Conservation (phyloP, 2,888 invertebrate genomes). For the Tuberolachnus salignus region DNA sequence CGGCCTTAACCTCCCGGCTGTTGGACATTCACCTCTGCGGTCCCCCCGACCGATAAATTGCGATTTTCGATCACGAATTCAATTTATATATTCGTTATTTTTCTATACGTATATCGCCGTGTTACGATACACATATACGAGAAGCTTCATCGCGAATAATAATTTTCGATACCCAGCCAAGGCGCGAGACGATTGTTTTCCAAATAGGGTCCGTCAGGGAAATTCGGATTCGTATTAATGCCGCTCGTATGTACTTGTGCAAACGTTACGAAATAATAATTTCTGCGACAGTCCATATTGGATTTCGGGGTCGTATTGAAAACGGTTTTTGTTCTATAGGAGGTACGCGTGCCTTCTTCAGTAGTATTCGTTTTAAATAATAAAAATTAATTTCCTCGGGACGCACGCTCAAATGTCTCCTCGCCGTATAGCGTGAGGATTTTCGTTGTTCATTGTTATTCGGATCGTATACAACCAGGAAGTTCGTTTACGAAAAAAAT, state of each 20-base stretch:
- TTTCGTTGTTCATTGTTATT: no score
- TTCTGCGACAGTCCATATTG: conserved; percentile 5
- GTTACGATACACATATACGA: background rate
- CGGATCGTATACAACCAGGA: no score
- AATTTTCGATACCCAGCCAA: conserved; percentile 12
- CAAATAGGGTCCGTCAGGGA: conserved; percentile 37
- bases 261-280: background rate
- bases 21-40: conserved; percentile 46
- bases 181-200: conserved; percentile 17
- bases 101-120: background rate
- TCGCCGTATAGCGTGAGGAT: no score
- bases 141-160: conserved; percentile 28
- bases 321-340: no score
- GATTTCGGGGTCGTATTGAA: conserved; percentile 1
- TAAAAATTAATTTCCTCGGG: no score
- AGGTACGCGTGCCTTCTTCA: no score
- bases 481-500: no score
- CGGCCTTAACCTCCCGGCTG: conserved; percentile 37
- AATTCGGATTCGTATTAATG: background rate
- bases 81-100: conserved; percentile 24
- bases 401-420: no score
- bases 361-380: no score
- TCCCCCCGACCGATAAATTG: conserved; percentile 42
- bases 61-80: conserved; percentile 50
- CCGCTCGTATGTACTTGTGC: no score